These are phyloP conservation scores for Promerops cafer DNA, from an alignment of 2,113 vertebrate species.

Conservation along the genomic window DNA sequence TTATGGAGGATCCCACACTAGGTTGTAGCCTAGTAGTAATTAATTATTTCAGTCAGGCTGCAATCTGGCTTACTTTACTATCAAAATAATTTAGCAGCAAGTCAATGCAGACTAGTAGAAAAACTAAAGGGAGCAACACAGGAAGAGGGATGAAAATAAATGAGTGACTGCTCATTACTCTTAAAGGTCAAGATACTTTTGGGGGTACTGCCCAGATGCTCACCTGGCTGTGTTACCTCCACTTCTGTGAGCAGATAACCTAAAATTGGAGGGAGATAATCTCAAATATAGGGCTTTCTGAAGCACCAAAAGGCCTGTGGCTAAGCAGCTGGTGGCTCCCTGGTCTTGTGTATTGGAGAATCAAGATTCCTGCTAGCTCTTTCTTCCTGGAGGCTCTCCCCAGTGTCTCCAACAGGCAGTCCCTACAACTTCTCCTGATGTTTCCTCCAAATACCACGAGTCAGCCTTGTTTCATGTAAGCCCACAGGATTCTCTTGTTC, in stretches of 20 bases:
- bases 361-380: background rate
- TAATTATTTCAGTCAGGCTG: background rate
- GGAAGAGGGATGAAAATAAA: background rate
- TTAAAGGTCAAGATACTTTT: background rate
- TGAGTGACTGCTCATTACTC: background rate
- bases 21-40: background rate
- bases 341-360: background rate
- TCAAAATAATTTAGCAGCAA: background rate
- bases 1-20: background rate
- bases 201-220: background rate
- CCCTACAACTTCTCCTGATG: background rate
- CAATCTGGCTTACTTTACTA: background rate
- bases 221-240: background rate
- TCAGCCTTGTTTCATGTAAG: fast-evolving
- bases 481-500: background rate
- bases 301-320: background rate
- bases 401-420: background rate
- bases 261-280: background rate
- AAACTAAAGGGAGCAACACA: background rate
- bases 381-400: background rate
- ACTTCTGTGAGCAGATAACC: background rate
- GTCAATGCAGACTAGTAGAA: background rate
- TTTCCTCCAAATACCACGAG: fast-evolving
- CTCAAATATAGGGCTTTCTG: background rate
- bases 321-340: background rate